These are phyloP conservation scores for Siniperca obscura DNA, from an alignment of 2,797 vertebrate species.

Conservation along the genomic window DNA sequence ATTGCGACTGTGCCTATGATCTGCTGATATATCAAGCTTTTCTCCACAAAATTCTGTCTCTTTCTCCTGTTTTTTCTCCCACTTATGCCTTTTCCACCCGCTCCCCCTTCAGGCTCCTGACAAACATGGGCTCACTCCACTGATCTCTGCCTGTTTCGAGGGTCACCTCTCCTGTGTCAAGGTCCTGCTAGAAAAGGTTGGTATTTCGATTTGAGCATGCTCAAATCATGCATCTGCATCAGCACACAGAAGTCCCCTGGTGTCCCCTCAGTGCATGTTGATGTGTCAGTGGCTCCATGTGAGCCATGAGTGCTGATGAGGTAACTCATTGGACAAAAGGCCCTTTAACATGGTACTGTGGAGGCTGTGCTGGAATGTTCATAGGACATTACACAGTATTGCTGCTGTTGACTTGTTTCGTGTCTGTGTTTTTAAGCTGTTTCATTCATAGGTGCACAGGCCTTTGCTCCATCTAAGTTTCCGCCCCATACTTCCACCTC, in stretches of 20 bases:
- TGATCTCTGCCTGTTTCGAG: conserved; percentile 92
- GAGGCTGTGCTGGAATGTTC: conserved; percentile 78
- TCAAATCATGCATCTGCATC: neutral
- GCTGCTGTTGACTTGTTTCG: conserved; percentile 57
- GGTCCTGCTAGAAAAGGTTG: conserved; percentile 95
- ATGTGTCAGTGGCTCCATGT: conserved; percentile 46
- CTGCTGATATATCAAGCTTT: conserved; percentile 16
- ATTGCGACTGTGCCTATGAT: neutral
- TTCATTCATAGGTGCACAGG: conserved; percentile 30
- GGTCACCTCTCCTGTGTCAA: conserved; percentile 91
- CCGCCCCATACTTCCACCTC: conserved; percentile 7
- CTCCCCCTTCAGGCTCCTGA: conserved; percentile 88
- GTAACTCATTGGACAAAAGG: conserved; percentile 74
- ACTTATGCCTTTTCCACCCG: neutral
- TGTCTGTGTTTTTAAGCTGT: conserved; percentile 32
- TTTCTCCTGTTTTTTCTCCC: neutral
- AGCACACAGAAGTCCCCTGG: neutral
- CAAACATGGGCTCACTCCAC: conserved; percentile 93
- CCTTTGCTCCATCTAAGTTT: conserved; percentile 19
- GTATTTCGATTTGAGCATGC: conserved; percentile 31
- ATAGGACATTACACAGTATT: conserved; percentile 31
- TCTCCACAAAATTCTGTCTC: neutral
- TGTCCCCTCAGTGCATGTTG: conserved; percentile 30
- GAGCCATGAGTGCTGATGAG: conserved; percentile 74
- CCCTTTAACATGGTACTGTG: conserved; percentile 57